These are phyloP conservation scores for Drosophila santomea DNA, from an alignment of 1,140 invertebrate species.

Conservation along the genomic window DNA sequence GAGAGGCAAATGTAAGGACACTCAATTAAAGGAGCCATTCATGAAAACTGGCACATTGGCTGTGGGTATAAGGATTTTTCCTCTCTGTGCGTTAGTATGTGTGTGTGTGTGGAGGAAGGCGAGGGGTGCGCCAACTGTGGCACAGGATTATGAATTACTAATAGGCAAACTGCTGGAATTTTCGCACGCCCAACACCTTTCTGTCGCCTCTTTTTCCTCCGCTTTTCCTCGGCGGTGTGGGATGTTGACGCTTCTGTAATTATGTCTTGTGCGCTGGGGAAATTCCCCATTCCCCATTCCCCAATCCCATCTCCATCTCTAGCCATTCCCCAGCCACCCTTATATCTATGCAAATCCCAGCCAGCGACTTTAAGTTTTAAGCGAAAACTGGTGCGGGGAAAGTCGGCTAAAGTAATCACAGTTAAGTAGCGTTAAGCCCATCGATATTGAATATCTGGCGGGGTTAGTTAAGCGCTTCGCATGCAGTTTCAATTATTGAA, in stretches of 20 bases:
- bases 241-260: slow-evolving; percentile 68
- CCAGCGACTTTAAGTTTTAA: slow-evolving; percentile 43
- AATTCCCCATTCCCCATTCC: background rate
- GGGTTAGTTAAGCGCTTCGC: background rate
- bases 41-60: slow-evolving; percentile 55
- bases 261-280: slow-evolving; percentile 51
- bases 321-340: background rate
- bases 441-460: slow-evolving; percentile 22
- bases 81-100: too few species aligned
- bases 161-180: slow-evolving; percentile 72
- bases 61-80: background rate
- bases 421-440: slow-evolving; percentile 24
- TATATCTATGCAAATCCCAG: background rate
- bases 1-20: slow-evolving; percentile 43
- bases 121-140: slow-evolving; percentile 4
- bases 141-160: slow-evolving; percentile 77
- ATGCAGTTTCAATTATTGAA: slow-evolving; percentile 9
- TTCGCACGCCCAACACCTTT: slow-evolving; percentile 61
- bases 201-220: slow-evolving; percentile 10
- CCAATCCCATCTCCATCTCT: too few species aligned
- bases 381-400: slow-evolving; percentile 1
- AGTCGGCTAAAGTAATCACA: slow-evolving; percentile 7
- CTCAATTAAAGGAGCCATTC: slow-evolving; percentile 72
- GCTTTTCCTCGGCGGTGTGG: slow-evolving; percentile 27
- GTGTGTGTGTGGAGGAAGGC: too few species aligned